Base-by-base conservation (phyloP, 2,797 vertebrate genomes). In the Cuculus canorus region DNA sequence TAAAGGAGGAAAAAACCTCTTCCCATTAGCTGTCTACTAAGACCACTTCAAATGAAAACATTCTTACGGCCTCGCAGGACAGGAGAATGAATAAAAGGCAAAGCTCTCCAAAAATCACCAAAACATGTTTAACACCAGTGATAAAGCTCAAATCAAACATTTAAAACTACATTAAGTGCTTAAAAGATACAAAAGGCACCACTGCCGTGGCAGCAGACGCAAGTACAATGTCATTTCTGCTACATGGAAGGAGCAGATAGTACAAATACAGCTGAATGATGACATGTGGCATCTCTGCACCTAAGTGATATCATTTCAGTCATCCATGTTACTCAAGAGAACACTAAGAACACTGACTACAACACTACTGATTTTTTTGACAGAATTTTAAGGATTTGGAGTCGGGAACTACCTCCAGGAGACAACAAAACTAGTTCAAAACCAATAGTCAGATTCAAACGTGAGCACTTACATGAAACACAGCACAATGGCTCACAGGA, bases 1-100 rank as follows among this genome's bases (percentile, higher is more conserved):
- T n/a, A 86, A 95, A 33, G 92, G 35, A 82, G 85, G 90, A 81
- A 39, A 89, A 92, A 92, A 33, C 59, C 87, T 71, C 94, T 90
- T 84, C 66, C 95, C 54, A 17, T 53, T 15, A 71, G 8, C 91
- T 90, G 76, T 13, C 84, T n/a, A 27, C 32, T 53, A 18, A 8
- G 45, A 25, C 33, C 9, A 11, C 66, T 76, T 50, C 8, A 24
- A 56, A 77, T 9, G n/a, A 71, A 43, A 83, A 50, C 43, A 1
- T 5, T 32, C 22, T 7, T 2, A 59, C 0, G 14, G 15, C 45
- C 48, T 53, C 5, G 2, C 7, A 30, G 57, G 68, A 57, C 19
- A 12, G 1, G 28, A 66, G 53, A 37, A 47, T 19, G n/a, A 66
- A 32, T 25, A 7, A 41, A 69, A 82, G n/a, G 53, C 63, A 90